Percentiles rank a stretch among this genome's conserved stretches.
Evolutionary conservation across 1,140 invertebrate species (phyloP).

Genomic region (Hormaphis cornu): DNA sequence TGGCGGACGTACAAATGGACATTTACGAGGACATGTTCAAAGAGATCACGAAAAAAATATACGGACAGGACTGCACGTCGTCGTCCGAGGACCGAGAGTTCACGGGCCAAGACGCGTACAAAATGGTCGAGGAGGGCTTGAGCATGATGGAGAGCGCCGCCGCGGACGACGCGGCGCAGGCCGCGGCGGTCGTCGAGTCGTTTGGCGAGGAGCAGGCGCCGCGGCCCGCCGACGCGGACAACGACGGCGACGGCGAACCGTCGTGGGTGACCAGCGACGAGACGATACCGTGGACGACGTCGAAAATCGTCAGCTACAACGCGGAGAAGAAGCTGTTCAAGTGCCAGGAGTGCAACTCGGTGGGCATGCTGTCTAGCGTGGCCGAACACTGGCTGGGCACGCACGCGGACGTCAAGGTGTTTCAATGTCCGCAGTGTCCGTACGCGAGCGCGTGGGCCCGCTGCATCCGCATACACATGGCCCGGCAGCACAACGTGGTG

Average conservation of each 20-base stretch:
- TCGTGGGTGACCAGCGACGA: slow-evolving; percentile 62
- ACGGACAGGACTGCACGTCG: slow-evolving; percentile 63
- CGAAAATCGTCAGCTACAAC: slow-evolving; percentile 62
- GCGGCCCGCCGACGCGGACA: slow-evolving; percentile 40
- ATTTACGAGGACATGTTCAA: slow-evolving; percentile 70
- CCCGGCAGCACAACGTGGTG: slow-evolving; percentile 54
- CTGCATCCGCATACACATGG: slow-evolving; percentile 62
- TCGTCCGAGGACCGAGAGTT: slow-evolving; percentile 52
- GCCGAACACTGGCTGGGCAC: slow-evolving; percentile 76
- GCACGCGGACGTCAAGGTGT: slow-evolving; percentile 63
- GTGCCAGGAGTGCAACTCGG: slow-evolving; percentile 66
- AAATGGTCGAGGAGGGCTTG: slow-evolving; percentile 30
- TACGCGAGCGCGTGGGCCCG: slow-evolving; percentile 66
- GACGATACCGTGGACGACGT: slow-evolving; percentile 56
- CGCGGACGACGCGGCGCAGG: neutral
- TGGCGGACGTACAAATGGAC: slow-evolving; percentile 43
- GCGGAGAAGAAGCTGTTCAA: slow-evolving; percentile 61
- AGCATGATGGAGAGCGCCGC: slow-evolving; percentile 15
- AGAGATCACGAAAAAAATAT: slow-evolving; percentile 80
- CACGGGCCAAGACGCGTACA: slow-evolving; percentile 43
- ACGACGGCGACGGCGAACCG: slow-evolving; percentile 47
- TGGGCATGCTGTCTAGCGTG: slow-evolving; percentile 64
- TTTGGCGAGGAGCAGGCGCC: neutral
- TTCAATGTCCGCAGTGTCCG: slow-evolving; percentile 61
- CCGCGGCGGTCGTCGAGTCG: neutral